phyloP scores from a whole-genome alignment of 2,888 invertebrate species.

The Halictus ligatus region DNA sequence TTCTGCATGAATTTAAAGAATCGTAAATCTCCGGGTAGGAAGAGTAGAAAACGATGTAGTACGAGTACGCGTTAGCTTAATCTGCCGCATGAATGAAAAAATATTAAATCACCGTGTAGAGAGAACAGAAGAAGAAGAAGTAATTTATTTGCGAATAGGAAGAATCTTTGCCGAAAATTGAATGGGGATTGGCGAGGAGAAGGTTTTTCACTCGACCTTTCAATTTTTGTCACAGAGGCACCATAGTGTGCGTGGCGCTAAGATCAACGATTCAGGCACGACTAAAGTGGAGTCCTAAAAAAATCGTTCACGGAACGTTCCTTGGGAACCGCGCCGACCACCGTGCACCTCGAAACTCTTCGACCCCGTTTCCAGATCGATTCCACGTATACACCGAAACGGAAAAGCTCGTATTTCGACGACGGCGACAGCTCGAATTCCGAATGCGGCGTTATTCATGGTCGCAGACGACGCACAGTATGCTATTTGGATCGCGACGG shows the following conservation, averaged over 20 bases:
- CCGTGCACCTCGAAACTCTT: constrained; percentile 8
- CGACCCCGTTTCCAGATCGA: constrained; percentile 9
- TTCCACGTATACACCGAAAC: not conserved
- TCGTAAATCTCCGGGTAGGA: not conserved
- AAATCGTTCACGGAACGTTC: not conserved
- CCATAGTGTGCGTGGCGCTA: not conserved
- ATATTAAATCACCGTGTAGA: not conserved
- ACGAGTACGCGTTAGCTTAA: not conserved
- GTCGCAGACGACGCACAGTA: not conserved
- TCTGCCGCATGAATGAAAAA: not conserved
- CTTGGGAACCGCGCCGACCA: not conserved
- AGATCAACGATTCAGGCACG: not conserved
- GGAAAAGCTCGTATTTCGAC: constrained; percentile 6
- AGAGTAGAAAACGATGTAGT: too few relatives aligned
- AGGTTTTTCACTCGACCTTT: not conserved
- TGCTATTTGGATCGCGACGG: not conserved
- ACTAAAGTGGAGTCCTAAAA: not conserved
- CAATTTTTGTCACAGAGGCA: not conserved
- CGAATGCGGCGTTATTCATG: not conserved
- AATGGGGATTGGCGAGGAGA: not conserved
- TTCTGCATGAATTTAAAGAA: not conserved
- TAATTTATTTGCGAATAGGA: not conserved
- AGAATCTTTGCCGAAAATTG: not conserved
- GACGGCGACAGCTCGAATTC: constrained; percentile 6
- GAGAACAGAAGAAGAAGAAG: not conserved